phyloP scores from a whole-genome alignment of 2,113 vertebrate species.

The Ceuthmochares aereus region DNA sequence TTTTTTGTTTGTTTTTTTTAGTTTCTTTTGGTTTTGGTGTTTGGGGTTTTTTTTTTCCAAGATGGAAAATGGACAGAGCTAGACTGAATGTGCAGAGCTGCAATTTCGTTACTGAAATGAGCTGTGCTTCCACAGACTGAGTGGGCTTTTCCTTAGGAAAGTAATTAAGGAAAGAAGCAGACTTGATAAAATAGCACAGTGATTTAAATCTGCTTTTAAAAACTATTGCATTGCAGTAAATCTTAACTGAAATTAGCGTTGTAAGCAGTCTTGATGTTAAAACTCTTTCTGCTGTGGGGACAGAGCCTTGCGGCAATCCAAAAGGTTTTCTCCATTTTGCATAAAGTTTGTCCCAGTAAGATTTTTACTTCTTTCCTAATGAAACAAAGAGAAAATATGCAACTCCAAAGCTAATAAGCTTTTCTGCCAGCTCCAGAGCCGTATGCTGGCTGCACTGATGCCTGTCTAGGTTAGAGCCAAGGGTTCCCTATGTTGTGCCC shows the following conservation, averaged over 20 bases:
- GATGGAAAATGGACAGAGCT: not conserved
- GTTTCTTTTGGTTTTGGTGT: not conserved
- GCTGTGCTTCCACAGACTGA: not conserved
- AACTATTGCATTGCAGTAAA: not conserved
- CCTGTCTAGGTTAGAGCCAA: not conserved
- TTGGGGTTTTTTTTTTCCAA: not conserved
- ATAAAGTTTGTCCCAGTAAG: not conserved
- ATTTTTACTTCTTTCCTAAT: not conserved
- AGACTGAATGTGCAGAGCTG: not conserved
- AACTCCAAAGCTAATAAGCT: not conserved
- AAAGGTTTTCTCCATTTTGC: not conserved
- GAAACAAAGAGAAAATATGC: not conserved
- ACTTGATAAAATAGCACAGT: not conserved
- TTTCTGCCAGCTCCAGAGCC: not conserved
- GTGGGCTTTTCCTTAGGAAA: constrained; percentile 11
- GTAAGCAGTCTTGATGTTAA: not conserved
- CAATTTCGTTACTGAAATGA: not conserved
- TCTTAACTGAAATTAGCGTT: not conserved
- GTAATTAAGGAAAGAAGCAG: not conserved
- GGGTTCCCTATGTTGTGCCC: not conserved
- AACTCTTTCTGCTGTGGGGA: not conserved
- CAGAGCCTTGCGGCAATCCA: not conserved
- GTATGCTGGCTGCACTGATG: not conserved
- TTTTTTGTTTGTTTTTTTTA: too few species aligned
- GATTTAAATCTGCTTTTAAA: not conserved